Conservation (phyloP, 2,888 invertebrate genomes). For the Chloroclysta siterata region DNA sequence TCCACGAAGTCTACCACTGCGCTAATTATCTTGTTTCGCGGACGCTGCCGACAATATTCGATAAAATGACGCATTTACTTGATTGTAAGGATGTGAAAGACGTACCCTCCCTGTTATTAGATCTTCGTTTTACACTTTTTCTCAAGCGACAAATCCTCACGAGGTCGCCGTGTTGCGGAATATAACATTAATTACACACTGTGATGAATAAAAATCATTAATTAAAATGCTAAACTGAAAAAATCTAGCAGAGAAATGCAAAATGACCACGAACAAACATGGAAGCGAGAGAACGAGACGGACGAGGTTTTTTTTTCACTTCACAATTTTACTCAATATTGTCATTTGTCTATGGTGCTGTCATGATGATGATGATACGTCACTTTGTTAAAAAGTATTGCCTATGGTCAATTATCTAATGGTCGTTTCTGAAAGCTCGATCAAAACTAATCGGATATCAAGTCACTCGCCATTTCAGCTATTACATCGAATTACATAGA, state of each 20-base stretch:
- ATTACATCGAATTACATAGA: no score
- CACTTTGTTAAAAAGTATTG: neutral
- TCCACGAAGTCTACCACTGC: conserved; percentile 43
- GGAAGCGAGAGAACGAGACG: conserved; percentile 70
- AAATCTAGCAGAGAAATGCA: conserved; percentile 81
- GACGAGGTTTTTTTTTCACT: conserved; percentile 51
- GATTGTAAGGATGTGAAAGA: conserved; percentile 80
- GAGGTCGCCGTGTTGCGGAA: conserved; percentile 78
- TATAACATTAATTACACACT: conserved; percentile 83
- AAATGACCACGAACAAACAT: conserved; percentile 85
- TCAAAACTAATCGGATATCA: no score
- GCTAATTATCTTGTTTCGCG: conserved; percentile 56
- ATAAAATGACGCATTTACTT: conserved; percentile 85
- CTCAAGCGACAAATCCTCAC: conserved; percentile 79
- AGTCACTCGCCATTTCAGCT: no score
- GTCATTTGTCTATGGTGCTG: neutral
- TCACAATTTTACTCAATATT: neutral
- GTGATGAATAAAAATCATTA: conserved; percentile 71
- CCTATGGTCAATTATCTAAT: neutral
- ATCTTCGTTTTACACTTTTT: conserved; percentile 77
- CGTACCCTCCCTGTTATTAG: conserved; percentile 84
- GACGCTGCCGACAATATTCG: conserved; percentile 69
- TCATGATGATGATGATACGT: neutral
- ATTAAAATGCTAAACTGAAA: conserved; percentile 73
- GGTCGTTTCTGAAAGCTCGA: no score